Evolutionary conservation across 2,113 vertebrate species (phyloP).

Genomic region (Emydocephalus ijimae): DNA sequence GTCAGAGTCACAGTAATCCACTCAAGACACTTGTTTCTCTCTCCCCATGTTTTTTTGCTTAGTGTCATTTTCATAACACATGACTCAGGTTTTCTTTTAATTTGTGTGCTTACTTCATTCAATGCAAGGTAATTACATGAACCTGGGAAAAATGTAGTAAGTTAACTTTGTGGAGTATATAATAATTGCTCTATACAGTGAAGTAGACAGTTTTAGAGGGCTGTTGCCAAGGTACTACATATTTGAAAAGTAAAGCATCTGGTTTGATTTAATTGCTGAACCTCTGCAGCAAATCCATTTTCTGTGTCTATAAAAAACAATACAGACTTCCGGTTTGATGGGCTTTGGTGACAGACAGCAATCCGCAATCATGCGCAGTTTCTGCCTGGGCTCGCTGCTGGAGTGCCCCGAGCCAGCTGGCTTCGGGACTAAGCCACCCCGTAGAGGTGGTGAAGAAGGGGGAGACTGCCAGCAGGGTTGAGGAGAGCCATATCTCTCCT

Average conservation of each 20-base stretch:
- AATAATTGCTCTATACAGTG: slow-evolving; percentile 57
- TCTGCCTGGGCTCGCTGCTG: no score
- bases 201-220: slow-evolving; percentile 47
- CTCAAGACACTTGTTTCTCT: neutral
- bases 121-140: slow-evolving; percentile 25
- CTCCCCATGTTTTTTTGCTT: neutral
- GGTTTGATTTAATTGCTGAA: slow-evolving; percentile 54
- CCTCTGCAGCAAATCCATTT: slow-evolving; percentile 43
- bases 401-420: no score
- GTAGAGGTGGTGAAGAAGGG: no score
- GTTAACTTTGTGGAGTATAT: slow-evolving; percentile 23
- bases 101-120: neutral
- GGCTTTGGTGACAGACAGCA: no score
- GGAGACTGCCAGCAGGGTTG: no score
- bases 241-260: slow-evolving; percentile 44
- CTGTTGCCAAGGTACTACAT: slow-evolving; percentile 32
- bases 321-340: no score
- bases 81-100: neutral
- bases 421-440: no score
- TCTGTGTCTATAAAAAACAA: slow-evolving; percentile 4
- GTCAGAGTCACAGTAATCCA: neutral
- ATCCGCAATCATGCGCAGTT: no score
- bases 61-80: slow-evolving; percentile 1
- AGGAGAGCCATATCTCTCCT: no score
- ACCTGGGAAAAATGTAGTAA: slow-evolving; percentile 30